These are phyloP conservation scores for Apocrypta bakeri DNA, from an alignment of 1,140 invertebrate genomes.

Conservation along the genomic window DNA sequence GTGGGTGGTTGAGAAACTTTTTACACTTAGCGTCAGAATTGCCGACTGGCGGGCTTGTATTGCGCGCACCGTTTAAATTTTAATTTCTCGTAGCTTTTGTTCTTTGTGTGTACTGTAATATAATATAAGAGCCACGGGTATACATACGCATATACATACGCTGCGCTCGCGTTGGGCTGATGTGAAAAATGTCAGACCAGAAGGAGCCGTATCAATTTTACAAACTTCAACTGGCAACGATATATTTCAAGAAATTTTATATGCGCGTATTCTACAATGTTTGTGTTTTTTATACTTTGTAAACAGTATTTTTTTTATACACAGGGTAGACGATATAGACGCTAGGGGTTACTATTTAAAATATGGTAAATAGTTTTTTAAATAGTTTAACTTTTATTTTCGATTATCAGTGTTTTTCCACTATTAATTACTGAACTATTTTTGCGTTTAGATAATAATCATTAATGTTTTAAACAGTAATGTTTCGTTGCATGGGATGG, in stretches of 20 bases:
- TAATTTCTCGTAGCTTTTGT: neutral
- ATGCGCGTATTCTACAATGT: neutral
- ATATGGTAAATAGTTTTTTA: too few species aligned
- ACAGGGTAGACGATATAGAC: too few species aligned
- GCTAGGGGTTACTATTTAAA: too few species aligned
- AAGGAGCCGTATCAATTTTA: neutral
- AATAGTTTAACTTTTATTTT: too few species aligned
- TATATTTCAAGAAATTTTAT: neutral
- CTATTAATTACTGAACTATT: too few species aligned
- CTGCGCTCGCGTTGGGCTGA: neutral
- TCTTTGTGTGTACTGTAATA: neutral
- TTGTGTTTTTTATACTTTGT: neutral
- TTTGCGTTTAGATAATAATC: too few species aligned
- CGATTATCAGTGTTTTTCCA: too few species aligned
- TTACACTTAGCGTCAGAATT: conserved; percentile 7
- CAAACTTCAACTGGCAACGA: neutral
- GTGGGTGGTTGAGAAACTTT: conserved; percentile 1
- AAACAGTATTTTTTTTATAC: neutral
- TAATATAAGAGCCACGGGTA: too few species aligned
- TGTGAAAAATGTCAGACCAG: neutral
- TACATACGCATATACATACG: too few species aligned
- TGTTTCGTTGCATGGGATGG: too few species aligned
- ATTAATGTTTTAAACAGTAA: too few species aligned
- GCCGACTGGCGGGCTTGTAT: neutral
- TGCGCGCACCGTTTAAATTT: conserved; percentile 13